Base-by-base conservation (phyloP, 2,797 vertebrate species). In the Jordanella pulchra region DNA sequence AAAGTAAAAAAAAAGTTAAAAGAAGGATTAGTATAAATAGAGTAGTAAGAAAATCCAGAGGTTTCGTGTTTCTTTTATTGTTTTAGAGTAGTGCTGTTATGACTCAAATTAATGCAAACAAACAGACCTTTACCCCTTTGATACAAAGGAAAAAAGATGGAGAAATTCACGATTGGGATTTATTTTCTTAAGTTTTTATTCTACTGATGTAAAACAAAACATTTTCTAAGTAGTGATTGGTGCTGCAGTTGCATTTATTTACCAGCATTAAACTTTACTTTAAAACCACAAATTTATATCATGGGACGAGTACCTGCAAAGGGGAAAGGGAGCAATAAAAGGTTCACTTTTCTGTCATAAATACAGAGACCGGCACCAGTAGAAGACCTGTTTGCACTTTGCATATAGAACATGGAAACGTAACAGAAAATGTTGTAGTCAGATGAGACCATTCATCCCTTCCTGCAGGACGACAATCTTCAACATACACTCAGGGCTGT, bases 81-180 rank as follows among this genome's bases (percentile, higher is more conserved):
- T 67, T 51, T 28, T 58, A 15, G 23, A 50, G 67, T 13, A 3
- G 51, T 75, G 75, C 81, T 51, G 63, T 47, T 78, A 39, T 81
- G 74, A 71, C 55, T 74, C 35, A 30, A 71, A 71, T 74, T 35
- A 39, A 51, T 28, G 44, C 1, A 28, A 72, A 28, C 44, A 13
- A 50, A 39, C 13, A 39, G 39, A 73, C 60, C 21, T 78, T 76
- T 72, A 47, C 4, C 39, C 42, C 13, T 73, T 47, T 44, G 25
- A 58, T 66, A 30, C 1, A 69, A 28, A 11, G 10, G 15, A 18
- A 32, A 32, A 4, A 12, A 60, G 27, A 50, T 7, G 11, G 65
- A 55, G 60, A 73, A 30, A 21, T 15, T n/a, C 35, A 44, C 27
- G 30, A 25, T 9, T 35, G 35, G 25, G 25, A 42, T 63, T 63